Conservation (phyloP, 2,888 invertebrate species). For the Axea sp. region DNA sequence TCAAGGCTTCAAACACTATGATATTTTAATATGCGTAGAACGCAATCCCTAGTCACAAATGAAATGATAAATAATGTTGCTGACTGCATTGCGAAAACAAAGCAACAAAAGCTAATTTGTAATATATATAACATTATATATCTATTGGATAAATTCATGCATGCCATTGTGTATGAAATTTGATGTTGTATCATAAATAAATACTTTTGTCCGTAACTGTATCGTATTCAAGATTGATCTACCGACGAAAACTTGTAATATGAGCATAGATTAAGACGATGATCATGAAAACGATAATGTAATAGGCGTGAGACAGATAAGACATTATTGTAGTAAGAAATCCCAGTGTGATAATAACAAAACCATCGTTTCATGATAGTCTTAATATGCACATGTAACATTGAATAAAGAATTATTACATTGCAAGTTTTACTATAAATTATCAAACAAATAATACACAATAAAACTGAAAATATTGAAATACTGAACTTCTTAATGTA, state of each 20-base stretch:
- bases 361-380: conserved; percentile 36
- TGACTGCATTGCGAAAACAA: conserved; percentile 39
- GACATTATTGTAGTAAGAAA: conserved; percentile 14
- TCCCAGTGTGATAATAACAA: conserved; percentile 22
- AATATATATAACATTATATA: conserved; percentile 7
- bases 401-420: too few relatives aligned
- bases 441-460: too few relatives aligned
- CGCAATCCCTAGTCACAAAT: conserved; percentile 38
- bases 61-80: conserved; percentile 44
- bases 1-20: conserved; percentile 30
- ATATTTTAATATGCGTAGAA: conserved; percentile 39
- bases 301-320: conserved; percentile 64
- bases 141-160: conserved; percentile 23
- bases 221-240: conserved; percentile 64
- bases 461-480: too few relatives aligned
- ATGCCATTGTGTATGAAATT: conserved; percentile 39
- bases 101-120: conserved; percentile 18
- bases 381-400: conserved; percentile 31
- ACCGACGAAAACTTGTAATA: conserved; percentile 62
- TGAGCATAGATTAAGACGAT: conserved; percentile 65
- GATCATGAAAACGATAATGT: conserved; percentile 73
- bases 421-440: too few relatives aligned
- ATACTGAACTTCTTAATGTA: too few relatives aligned
- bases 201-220: conserved; percentile 53
- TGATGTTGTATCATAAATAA: conserved; percentile 55